A percentile compares a stretch with the other conserved stretches of the same genome.
Evolutionary conservation across 1,140 invertebrate genomes (phyloP).

Genomic region (Phthorimaea operculella): DNA sequence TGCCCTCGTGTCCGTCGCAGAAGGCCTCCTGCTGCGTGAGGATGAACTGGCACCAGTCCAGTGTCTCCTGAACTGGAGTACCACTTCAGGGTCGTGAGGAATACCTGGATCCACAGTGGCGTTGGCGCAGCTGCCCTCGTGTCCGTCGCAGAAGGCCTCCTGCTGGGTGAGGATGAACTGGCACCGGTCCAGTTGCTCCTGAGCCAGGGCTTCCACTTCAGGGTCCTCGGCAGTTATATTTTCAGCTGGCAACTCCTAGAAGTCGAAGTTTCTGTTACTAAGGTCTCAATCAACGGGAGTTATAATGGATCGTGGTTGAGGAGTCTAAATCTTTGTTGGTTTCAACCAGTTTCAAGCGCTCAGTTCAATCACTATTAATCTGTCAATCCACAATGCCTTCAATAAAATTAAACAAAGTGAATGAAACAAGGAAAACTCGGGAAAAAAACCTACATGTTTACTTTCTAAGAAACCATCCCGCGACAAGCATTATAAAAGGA

Average conservation of each 20-base stretch:
- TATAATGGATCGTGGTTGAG: no score
- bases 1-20: conserved; percentile 44
- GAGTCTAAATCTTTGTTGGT: no score
- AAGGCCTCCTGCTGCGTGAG: conserved; percentile 50
- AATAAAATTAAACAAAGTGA: no score
- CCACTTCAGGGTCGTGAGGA: conserved; percentile 60
- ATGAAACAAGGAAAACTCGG: no score
- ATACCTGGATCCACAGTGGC: conserved; percentile 15
- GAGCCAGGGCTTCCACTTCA: conserved; percentile 47
- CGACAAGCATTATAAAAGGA: no score
- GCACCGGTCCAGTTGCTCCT: conserved; percentile 42
- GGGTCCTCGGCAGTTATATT: conserved; percentile 63
- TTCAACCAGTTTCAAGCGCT: no score
- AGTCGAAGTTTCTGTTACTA: conserved; percentile 8
- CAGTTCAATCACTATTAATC: no score
- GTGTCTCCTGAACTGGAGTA: conserved; percentile 40
- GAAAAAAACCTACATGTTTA: no score
- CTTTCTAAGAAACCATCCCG: no score
- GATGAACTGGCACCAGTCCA: conserved; percentile 49
- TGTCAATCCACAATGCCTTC: no score
- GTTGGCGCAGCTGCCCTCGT: conserved; percentile 35
- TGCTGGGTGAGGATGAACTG: conserved; percentile 51
- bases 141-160: conserved; percentile 50
- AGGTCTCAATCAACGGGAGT: background rate
- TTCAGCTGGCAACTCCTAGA: conserved; percentile 61